Conservation (phyloP, 1,140 invertebrate species). For the Acyrthosiphon pisum region DNA sequence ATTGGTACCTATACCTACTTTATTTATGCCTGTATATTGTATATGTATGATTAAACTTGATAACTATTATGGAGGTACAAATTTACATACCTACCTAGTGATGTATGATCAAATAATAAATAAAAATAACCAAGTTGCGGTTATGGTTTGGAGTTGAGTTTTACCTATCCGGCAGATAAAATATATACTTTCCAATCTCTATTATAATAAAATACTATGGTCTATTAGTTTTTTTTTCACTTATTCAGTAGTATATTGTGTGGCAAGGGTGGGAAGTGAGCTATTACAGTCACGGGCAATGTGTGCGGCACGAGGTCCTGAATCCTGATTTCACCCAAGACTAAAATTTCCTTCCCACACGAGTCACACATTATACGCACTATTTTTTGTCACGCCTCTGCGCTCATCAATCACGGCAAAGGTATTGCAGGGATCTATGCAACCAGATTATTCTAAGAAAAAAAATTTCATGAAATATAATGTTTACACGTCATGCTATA, state of each 20-base stretch:
- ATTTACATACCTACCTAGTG: neutral
- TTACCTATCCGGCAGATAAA: neutral
- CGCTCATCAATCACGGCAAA: no score
- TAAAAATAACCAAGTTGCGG: neutral
- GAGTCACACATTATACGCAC: no score
- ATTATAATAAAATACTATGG: neutral
- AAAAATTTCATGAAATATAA: no score
- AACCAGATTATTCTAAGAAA: no score
- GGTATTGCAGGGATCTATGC: no score
- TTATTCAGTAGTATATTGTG: neutral
- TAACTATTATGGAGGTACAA: neutral
- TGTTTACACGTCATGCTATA: no score
- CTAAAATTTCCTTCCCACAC: no score
- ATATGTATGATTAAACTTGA: neutral
- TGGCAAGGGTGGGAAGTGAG: no score
- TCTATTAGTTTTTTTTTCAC: neutral
- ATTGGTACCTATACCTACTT: neutral
- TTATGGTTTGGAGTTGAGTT: neutral
- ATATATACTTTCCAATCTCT: neutral
- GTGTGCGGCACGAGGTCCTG: no score
- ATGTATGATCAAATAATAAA: conserved; percentile 14
- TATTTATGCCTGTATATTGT: neutral
- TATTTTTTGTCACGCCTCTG: no score
- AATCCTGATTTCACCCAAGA: no score
- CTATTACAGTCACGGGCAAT: no score